Conservation (phyloP, 1,140 invertebrate genomes). For the Temnothorax curvispinosus region DNA sequence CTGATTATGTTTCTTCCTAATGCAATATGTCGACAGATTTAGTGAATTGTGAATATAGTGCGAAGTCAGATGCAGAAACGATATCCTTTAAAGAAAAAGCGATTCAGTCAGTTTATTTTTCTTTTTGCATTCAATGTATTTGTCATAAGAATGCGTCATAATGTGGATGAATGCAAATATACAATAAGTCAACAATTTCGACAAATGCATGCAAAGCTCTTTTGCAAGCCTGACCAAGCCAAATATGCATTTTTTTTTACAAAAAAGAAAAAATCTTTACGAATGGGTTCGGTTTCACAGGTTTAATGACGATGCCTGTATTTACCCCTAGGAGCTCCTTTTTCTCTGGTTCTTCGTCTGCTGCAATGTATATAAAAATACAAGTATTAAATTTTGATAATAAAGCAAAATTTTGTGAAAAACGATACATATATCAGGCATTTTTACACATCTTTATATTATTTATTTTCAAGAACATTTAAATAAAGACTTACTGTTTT, state of each 20-base stretch:
- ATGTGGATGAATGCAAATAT: neutral
- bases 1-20: neutral
- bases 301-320: conserved; percentile 84
- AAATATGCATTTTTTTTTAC: conserved; percentile 64
- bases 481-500: neutral
- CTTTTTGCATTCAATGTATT: neutral
- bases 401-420: neutral
- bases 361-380: conserved; percentile 71
- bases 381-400: neutral
- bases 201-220: conserved; percentile 67
- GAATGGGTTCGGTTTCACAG: conserved; percentile 85
- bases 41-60: neutral
- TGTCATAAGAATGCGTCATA: conserved; percentile 1
- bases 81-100: conserved; percentile 11
- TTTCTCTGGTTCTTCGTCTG: conserved; percentile 84
- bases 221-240: conserved; percentile 74
- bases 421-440: neutral
- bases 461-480: neutral
- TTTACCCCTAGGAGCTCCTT: conserved; percentile 86
- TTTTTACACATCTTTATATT: neutral
- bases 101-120: neutral
- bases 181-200: neutral
- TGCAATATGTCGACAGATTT: conserved; percentile 2
- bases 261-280: conserved; percentile 85
- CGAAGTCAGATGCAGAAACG: neutral